Percentiles rank a stretch among this genome's conserved stretches.
Evolutionary conservation across 2,888 invertebrate genomes (phyloP).

Genomic region (Hyposoter didymator): DNA sequence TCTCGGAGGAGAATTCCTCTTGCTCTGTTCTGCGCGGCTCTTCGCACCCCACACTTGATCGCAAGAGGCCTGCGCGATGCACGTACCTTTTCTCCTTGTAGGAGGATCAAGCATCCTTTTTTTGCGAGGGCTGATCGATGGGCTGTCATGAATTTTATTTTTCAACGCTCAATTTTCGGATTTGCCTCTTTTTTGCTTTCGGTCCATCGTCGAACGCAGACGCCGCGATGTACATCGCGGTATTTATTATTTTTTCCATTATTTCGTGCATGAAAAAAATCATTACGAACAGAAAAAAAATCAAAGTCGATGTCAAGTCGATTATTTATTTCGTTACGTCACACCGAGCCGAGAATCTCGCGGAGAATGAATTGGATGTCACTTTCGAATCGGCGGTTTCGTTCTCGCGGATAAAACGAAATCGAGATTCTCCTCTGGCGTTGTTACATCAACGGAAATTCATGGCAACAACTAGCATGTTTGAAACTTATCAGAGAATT

Average conservation of each 20-base stretch:
- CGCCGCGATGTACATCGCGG: background rate
- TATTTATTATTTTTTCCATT: background rate
- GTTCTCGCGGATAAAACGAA: background rate
- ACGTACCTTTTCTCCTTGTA: conserved; percentile 9
- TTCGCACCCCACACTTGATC: conserved; percentile 17
- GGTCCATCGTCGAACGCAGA: background rate
- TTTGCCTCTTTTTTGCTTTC: background rate
- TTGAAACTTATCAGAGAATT: conserved; percentile 11
- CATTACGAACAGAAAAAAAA: background rate
- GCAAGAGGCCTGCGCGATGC: conserved; percentile 53
- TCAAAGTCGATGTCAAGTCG: background rate
- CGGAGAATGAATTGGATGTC: background rate
- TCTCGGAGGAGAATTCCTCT: conserved; percentile 27
- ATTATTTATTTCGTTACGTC: background rate
- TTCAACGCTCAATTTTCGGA: background rate
- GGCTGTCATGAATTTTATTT: conserved; percentile 7
- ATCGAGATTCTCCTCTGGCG: background rate
- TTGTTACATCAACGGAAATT: conserved; percentile 10
- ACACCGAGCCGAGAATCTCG: background rate
- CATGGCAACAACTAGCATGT: background rate
- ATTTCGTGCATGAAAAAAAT: background rate
- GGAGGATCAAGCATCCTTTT: background rate
- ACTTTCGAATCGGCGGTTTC: background rate
- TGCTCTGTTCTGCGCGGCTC: conserved; percentile 4
- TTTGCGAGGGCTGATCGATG: conserved; percentile 4